These are phyloP conservation scores for Calcarius ornatus DNA, from an alignment of 2,113 vertebrate genomes.

Conservation along the genomic window DNA sequence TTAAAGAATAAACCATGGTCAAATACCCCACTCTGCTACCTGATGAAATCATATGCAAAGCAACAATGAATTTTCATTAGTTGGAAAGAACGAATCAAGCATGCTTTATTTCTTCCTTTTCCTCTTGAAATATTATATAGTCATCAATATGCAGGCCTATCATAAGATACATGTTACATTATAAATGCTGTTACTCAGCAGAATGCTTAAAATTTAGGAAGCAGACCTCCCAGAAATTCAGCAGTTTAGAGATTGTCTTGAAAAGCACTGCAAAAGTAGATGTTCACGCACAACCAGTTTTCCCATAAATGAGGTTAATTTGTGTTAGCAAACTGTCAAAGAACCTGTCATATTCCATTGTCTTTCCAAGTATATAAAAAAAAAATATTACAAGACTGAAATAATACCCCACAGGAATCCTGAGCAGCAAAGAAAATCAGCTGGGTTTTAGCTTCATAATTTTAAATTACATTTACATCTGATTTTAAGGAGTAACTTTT, in stretches of 20 bases:
- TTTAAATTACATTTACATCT: neutral
- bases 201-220: neutral
- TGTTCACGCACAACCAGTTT: constrained; percentile 33
- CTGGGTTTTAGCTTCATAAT: neutral
- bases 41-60: neutral
- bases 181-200: neutral
- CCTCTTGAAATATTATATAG: neutral
- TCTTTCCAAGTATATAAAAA: constrained; percentile 46
- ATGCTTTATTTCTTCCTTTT: neutral
- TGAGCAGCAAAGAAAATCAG: neutral
- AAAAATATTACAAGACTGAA: constrained; percentile 26
- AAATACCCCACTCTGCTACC: neutral
- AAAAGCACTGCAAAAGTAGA: neutral
- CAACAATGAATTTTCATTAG: neutral
- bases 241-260: neutral
- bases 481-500: neutral
- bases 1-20: neutral
- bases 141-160: neutral
- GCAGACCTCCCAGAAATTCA: neutral
- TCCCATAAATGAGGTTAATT: constrained; percentile 64
- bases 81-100: neutral
- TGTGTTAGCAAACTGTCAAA: constrained; percentile 61
- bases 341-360: constrained; percentile 63
- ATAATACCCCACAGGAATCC: constrained; percentile 43
- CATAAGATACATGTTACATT: neutral